Conservation (phyloP, 2,888 invertebrate genomes). For the Orthonevra nobilis region DNA sequence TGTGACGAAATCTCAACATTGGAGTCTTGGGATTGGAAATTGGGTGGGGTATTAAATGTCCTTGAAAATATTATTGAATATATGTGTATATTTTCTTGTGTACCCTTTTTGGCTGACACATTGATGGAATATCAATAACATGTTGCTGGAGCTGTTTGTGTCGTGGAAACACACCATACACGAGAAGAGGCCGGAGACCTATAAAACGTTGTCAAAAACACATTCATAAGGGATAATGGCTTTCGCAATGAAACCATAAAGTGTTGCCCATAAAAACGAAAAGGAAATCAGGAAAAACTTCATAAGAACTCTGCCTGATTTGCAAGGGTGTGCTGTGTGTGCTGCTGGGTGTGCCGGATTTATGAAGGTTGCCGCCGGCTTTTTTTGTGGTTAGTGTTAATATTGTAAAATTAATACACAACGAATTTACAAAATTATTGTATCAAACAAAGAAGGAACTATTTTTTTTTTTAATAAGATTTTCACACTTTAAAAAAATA, state of each 20-base stretch:
- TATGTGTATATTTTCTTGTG: background rate
- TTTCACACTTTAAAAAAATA: no score
- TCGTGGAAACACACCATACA: slow-evolving; percentile 1
- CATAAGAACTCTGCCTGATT: slow-evolving; percentile 19
- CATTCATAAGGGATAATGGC: slow-evolving; percentile 59
- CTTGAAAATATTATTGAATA: slow-evolving; percentile 51
- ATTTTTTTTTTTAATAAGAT: no score
- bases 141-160: slow-evolving; percentile 23
- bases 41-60: slow-evolving; percentile 6
- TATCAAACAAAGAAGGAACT: no score
- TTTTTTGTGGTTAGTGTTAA: no score
- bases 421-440: no score
- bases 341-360: slow-evolving; percentile 1
- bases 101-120: background rate
- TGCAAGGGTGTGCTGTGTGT: background rate
- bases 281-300: slow-evolving; percentile 36
- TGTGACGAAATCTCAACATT: no score
- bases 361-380: background rate
- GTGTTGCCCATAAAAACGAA: slow-evolving; percentile 51
- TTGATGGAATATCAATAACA: slow-evolving; percentile 41
- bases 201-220: slow-evolving; percentile 58
- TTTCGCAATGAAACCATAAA: slow-evolving; percentile 58
- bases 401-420: no score
- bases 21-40: no score
- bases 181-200: slow-evolving; percentile 19